These are phyloP conservation scores for Cheumatopsyche charites DNA, from an alignment of 1,140 invertebrate species.

Conservation along the genomic window DNA sequence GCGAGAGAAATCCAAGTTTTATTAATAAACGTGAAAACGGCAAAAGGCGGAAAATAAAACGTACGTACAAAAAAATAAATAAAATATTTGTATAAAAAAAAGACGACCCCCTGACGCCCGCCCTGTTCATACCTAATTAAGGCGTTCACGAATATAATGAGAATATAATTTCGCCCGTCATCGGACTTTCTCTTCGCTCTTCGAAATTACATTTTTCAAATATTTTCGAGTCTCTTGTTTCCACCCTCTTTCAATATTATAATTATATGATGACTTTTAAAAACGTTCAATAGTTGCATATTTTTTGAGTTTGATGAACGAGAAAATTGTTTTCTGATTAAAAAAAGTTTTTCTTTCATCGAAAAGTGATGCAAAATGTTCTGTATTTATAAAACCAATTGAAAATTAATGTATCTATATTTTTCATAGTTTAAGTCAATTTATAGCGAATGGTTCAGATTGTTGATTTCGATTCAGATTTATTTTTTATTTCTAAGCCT, in stretches of 20 bases:
- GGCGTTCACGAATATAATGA: conserved; percentile 30
- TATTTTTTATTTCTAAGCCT: too few species aligned
- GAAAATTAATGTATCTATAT: too few species aligned
- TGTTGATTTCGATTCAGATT: too few species aligned
- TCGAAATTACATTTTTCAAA: conserved; percentile 28
- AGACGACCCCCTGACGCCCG: not conserved
- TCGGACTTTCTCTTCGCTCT: conserved; percentile 10
- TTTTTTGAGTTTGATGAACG: conserved; percentile 9
- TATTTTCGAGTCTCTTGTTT: conserved; percentile 11
- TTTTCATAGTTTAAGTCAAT: too few species aligned
- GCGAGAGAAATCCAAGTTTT: conserved; percentile 29
- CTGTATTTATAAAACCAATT: too few species aligned
- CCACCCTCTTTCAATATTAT: not conserved
- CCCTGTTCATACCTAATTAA: conserved; percentile 29
- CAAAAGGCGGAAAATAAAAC: not conserved
- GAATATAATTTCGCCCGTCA: conserved; percentile 30
- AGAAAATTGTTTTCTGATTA: not conserved
- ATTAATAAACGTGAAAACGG: conserved; percentile 16
- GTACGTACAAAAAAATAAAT: not conserved
- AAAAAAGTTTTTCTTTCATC: not conserved
- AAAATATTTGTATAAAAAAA: conserved; percentile 1
- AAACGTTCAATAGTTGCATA: conserved; percentile 2
- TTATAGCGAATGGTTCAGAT: too few species aligned
- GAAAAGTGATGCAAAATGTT: too few species aligned
- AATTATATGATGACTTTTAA: conserved; percentile 9